Percentiles rank a stretch among this genome's conserved stretches.
phyloP scores from a whole-genome alignment of 2,797 vertebrate genomes.

The Amniataba percoides region DNA sequence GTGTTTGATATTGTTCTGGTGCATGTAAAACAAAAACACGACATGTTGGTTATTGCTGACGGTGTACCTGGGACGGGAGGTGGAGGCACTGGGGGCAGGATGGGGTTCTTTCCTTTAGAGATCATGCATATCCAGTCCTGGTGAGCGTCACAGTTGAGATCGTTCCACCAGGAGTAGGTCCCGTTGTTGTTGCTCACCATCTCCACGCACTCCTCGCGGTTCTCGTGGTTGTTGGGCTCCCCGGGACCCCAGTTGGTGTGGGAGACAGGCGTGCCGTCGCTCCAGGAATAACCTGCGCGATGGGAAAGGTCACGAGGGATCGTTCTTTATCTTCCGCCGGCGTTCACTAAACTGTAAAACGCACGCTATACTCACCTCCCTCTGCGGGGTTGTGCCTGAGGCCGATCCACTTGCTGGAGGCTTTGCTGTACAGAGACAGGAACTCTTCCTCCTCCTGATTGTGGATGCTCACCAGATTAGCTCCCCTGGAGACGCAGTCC shows the following conservation, averaged over 20 bases:
- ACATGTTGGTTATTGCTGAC: background rate
- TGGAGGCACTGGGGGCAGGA: slow-evolving; percentile 79
- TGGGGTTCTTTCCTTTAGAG: slow-evolving; percentile 78
- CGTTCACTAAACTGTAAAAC: slow-evolving; percentile 1
- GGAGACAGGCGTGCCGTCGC: slow-evolving; percentile 77
- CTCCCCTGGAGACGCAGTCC: slow-evolving; percentile 83
- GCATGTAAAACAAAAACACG: background rate
- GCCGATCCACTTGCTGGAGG: slow-evolving; percentile 85
- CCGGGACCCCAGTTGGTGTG: slow-evolving; percentile 87
- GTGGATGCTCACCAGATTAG: slow-evolving; percentile 85
- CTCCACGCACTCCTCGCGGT: slow-evolving; percentile 87
- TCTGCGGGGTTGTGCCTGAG: slow-evolving; percentile 78
- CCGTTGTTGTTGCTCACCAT: slow-evolving; percentile 84
- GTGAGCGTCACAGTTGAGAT: slow-evolving; percentile 86
- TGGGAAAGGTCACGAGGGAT: background rate
- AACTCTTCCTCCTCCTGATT: slow-evolving; percentile 82
- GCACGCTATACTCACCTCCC: slow-evolving; percentile 76
- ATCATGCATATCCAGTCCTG: slow-evolving; percentile 89
- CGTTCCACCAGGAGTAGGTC: slow-evolving; percentile 84
- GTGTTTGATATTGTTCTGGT: background rate
- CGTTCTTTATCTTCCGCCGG: background rate
- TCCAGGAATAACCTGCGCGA: slow-evolving; percentile 84
- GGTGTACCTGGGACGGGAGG: slow-evolving; percentile 75
- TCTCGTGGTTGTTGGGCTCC: slow-evolving; percentile 86
- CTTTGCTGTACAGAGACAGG: slow-evolving; percentile 79